Conservation (phyloP, 2,888 invertebrate species). For the Cremastinae sp. region DNA sequence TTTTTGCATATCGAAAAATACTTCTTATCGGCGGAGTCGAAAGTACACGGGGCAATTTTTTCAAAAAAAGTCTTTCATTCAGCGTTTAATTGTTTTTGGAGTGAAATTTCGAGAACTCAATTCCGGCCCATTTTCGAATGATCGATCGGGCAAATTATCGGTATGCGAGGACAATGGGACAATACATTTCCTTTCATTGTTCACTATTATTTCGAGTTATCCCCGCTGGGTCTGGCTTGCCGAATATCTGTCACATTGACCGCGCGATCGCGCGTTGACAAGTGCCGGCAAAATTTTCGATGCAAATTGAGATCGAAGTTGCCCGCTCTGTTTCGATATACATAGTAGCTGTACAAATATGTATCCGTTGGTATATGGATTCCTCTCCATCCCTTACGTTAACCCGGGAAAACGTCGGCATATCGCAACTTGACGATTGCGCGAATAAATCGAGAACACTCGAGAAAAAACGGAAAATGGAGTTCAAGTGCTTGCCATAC, state of each 20-base stretch:
- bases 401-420: not conserved
- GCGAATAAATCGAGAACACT: too few relatives aligned
- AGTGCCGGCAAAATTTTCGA: constrained; percentile 24
- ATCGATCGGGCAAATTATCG: constrained; percentile 53
- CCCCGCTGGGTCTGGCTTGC: not conserved
- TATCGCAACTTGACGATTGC: not conserved
- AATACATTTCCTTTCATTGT: constrained; percentile 37
- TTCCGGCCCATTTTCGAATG: constrained; percentile 30
- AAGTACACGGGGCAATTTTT: too few relatives aligned
- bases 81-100: not conserved
- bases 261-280: constrained; percentile 45
- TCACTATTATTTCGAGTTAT: constrained; percentile 6
- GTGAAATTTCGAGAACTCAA: constrained; percentile 24
- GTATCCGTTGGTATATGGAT: not conserved
- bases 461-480: too few relatives aligned
- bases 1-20: too few relatives aligned
- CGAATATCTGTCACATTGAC: constrained; percentile 20
- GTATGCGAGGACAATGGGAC: constrained; percentile 46
- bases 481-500: too few relatives aligned
- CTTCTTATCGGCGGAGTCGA: too few relatives aligned
- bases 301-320: not conserved
- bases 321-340: not conserved
- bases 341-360: too few relatives aligned
- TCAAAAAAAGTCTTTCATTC: too few relatives aligned
- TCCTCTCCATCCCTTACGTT: too few relatives aligned